Evolutionary conservation across 2,113 vertebrate genomes (phyloP), one percentile per base, ranked within the genome.

Genomic region (Tonatia bakeri): DNA sequence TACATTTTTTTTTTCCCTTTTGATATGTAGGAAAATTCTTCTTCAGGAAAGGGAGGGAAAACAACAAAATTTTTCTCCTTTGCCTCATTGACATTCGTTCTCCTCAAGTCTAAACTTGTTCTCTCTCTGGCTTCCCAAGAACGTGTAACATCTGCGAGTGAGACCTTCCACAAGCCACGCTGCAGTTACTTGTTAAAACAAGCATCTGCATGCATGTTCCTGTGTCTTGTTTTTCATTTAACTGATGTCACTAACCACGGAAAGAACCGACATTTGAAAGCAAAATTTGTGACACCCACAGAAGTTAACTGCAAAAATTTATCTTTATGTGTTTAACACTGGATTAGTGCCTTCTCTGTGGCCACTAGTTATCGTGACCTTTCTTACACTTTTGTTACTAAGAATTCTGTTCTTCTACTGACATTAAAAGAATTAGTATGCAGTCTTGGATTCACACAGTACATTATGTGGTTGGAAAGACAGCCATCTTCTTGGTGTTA

Each of bases 31-130:
- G n/a, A 89, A 97, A 95, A 67, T 88, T 67, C 31, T 93, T 95
- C 92, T 61, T 95, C 47, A 17, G 33, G 5, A 13, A 12, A 92
- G 43, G 4, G 22, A 1, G 1, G 12, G 43, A 80, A n/a, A 61
- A 22, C 1, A 65, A 13, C 22, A 31, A 70, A 65, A 36, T 31
- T 38, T 82, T 93, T 87, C 24, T 76, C 8, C 50, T 59, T 75
- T 40, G 19, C 20, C 56, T 95, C 38, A 26, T 15, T 86, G 67
- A 90, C 80, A 92, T 70, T 96, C 87, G 19, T 43, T 90, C 5
- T 45, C n/a, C 83, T 94, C 96, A 96, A 87, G 97, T 75, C 52
- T 87, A 91, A 96, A 91, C 96, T 93, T 96, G 94, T 82, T 87
- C 73, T 95, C 80, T 73, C 11, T 95, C 72, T 96, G 56, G 45